phyloP scores from a whole-genome alignment of 2,113 vertebrate genomes.

The Hypocryptadius cinnamomeus region DNA sequence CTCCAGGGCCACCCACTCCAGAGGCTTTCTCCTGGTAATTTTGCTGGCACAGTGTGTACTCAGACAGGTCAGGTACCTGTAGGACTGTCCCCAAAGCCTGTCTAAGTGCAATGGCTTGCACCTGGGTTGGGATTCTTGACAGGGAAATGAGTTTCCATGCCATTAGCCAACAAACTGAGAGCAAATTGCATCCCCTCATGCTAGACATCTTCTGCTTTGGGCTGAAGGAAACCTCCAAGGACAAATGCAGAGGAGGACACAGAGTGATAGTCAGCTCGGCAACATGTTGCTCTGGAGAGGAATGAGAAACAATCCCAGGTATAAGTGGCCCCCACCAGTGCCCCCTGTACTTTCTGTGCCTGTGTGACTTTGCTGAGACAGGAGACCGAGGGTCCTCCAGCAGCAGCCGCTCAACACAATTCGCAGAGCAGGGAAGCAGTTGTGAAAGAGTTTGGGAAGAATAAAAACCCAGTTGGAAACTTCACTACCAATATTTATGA shows the following conservation, averaged over 20 bases:
- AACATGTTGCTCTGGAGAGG: not conserved
- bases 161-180: not conserved
- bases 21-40: not conserved
- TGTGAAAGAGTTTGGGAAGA: not conserved
- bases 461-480: not conserved
- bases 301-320: not conserved
- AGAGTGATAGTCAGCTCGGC: not conserved
- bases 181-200: fast-evolving
- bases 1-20: not conserved
- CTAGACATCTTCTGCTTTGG: not conserved
- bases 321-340: not conserved
- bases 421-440: not conserved
- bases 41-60: not conserved
- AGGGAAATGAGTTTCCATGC: not conserved
- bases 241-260: not conserved
- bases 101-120: not conserved
- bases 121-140: not conserved
- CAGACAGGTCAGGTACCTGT: not conserved
- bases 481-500: not conserved
- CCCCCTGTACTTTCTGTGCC: fast-evolving
- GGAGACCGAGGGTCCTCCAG: not conserved
- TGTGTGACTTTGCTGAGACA: fast-evolving
- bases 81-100: not conserved
- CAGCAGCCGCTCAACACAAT: not conserved
- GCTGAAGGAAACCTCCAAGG: not conserved